Evolutionary conservation across 2,113 vertebrate genomes (phyloP).

Genomic region (Pluvianellus socialis): DNA sequence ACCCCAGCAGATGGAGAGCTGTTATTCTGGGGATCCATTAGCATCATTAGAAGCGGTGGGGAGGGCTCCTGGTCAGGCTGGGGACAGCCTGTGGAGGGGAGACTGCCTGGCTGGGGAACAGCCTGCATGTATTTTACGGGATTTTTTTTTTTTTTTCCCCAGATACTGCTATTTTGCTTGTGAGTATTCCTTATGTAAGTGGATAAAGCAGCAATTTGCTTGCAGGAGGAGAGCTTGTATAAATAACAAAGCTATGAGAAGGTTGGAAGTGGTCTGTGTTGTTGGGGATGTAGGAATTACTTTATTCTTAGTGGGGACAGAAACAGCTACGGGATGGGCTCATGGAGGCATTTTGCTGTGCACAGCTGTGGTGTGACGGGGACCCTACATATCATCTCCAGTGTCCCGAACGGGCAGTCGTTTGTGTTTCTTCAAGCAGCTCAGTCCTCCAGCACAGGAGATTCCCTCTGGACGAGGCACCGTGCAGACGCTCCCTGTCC

Average conservation of each 20-base stretch:
- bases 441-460: background rate
- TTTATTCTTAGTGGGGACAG: background rate
- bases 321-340: background rate
- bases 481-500: fast-evolving
- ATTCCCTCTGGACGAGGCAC: too few relatives aligned
- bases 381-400: fast-evolving
- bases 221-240: background rate
- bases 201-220: background rate
- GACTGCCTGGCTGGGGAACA: fast-evolving
- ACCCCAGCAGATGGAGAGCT: background rate
- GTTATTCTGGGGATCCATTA: background rate
- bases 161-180: background rate
- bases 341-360: fast-evolving
- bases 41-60: background rate
- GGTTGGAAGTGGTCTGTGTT: background rate
- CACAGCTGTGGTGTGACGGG: background rate
- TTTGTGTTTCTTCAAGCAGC: background rate
- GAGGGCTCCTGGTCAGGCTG: background rate
- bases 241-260: background rate
- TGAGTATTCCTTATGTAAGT: background rate
- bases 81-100: background rate
- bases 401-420: fast-evolving
- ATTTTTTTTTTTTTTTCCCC: background rate
- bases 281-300: background rate
- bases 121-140: background rate